Percentiles rank a stretch among this genome's conserved stretches.
Conservation (phyloP, 2,888 invertebrate species). For the Cheilosia urbana region DNA sequence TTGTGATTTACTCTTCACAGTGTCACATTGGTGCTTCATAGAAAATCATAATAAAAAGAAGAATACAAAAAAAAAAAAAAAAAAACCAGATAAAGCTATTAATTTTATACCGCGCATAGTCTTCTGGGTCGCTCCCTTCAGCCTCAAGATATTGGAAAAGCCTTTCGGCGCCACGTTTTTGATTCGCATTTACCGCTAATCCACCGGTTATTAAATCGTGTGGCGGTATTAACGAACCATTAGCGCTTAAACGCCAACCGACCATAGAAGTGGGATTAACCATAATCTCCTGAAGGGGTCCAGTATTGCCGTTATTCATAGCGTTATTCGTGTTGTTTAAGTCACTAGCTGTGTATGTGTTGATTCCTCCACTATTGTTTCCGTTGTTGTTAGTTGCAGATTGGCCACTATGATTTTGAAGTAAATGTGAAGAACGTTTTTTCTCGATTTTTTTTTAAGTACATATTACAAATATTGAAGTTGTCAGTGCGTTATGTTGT, state of each 20-base stretch:
- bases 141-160: conserved; percentile 91
- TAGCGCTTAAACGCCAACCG: conserved; percentile 83
- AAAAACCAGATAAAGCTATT: conserved; percentile 19
- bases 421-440: conserved; percentile 60
- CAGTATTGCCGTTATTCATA: conserved; percentile 78
- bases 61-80: conserved; percentile 32
- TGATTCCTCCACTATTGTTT: conserved; percentile 77
- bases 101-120: conserved; percentile 83
- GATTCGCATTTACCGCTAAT: conserved; percentile 82
- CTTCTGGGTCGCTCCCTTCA: conserved; percentile 88
- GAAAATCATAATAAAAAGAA: conserved; percentile 17
- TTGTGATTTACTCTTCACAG: too few relatives aligned
- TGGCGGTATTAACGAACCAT: conserved; percentile 83
- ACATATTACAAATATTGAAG: conserved; percentile 65
- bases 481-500: conserved; percentile 53
- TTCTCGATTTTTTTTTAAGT: conserved; percentile 40
- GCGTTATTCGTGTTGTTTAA: conserved; percentile 79
- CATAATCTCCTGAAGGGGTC: conserved; percentile 83
- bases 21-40: too few relatives aligned
- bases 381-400: conserved; percentile 81
- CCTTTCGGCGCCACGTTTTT: conserved; percentile 87
- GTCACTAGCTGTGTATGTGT: conserved; percentile 82
- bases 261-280: conserved; percentile 84
- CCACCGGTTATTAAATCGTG: conserved; percentile 83
- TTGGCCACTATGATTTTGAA: conserved; percentile 74